These are phyloP conservation scores for Synergus laeviventris DNA, from an alignment of 2,888 invertebrate genomes.

Conservation along the genomic window DNA sequence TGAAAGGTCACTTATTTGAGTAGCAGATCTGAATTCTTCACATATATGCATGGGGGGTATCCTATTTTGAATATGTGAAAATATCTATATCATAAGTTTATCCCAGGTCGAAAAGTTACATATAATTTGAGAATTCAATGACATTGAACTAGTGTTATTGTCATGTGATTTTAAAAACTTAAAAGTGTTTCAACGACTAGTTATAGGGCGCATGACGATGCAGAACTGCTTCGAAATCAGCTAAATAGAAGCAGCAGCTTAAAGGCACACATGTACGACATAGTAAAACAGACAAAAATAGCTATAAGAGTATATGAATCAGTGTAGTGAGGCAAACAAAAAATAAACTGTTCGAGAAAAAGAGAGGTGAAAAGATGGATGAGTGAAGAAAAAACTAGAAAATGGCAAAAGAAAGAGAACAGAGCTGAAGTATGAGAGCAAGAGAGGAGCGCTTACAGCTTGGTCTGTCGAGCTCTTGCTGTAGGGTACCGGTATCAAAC, in stretches of 20 bases:
- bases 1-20: too few species aligned
- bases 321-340: conserved; percentile 8
- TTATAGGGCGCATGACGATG: conserved; percentile 21
- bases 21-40: too few species aligned
- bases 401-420: conserved; percentile 62
- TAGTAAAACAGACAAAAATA: conserved; percentile 45
- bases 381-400: conserved; percentile 57
- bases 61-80: background rate
- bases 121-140: background rate
- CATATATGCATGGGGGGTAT: background rate
- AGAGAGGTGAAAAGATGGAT: conserved; percentile 63
- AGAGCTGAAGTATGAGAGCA: conserved; percentile 78
- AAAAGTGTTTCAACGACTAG: background rate
- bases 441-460: conserved; percentile 92
- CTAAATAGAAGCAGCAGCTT: conserved; percentile 48
- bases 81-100: background rate
- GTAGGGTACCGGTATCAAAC: conserved; percentile 99
- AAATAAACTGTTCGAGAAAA: conserved; percentile 68
- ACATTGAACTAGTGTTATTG: background rate
- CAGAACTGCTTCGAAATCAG: conserved; percentile 44
- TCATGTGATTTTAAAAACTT: background rate
- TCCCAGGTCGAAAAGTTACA: background rate
- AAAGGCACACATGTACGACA: conserved; percentile 39
- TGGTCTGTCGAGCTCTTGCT: conserved; percentile 99
- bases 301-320: conserved; percentile 44